These are phyloP conservation scores for Lordiphosa collinella DNA, from an alignment of 1,140 invertebrate genomes.

Conservation along the genomic window DNA sequence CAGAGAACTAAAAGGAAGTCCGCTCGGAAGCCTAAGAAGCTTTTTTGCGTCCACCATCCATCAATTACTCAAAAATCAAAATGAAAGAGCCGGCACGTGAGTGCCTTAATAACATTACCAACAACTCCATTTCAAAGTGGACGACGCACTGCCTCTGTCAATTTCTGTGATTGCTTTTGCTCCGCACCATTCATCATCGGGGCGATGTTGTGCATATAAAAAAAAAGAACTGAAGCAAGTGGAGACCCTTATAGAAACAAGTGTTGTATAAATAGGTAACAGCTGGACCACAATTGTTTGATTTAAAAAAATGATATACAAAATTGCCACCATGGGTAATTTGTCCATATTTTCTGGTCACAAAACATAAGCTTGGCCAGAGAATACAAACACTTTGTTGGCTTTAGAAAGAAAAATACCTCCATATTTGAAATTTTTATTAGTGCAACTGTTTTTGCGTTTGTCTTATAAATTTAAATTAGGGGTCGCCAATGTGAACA, in stretches of 20 bases:
- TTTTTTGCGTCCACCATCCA: constrained; percentile 33
- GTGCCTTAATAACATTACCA: constrained; percentile 46
- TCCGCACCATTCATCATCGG: constrained; percentile 47
- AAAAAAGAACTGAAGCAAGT: constrained; percentile 10
- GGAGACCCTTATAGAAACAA: constrained; percentile 34
- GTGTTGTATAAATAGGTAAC: constrained; percentile 27
- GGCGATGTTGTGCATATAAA: constrained; percentile 39
- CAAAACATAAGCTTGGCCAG: too few relatives aligned
- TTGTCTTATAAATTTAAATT: too few relatives aligned
- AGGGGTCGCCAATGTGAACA: too few relatives aligned
- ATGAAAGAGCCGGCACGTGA: constrained; percentile 33
- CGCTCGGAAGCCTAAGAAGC: background rate
- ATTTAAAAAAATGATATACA: constrained; percentile 47
- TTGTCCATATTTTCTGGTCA: too few relatives aligned
- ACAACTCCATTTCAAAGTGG: constrained; percentile 44
- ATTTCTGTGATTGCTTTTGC: constrained; percentile 52
- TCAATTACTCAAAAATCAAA: constrained; percentile 55
- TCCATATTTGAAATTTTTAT: too few relatives aligned
- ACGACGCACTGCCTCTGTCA: constrained; percentile 37
- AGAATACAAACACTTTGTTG: too few relatives aligned
- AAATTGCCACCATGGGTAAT: background rate
- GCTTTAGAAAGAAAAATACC: too few relatives aligned
- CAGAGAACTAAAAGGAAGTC: constrained; percentile 1
- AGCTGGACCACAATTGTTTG: constrained; percentile 19
- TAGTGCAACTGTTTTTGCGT: too few relatives aligned